phyloP scores from a whole-genome alignment of 2,888 invertebrate genomes.

The Melanophora roralis region DNA sequence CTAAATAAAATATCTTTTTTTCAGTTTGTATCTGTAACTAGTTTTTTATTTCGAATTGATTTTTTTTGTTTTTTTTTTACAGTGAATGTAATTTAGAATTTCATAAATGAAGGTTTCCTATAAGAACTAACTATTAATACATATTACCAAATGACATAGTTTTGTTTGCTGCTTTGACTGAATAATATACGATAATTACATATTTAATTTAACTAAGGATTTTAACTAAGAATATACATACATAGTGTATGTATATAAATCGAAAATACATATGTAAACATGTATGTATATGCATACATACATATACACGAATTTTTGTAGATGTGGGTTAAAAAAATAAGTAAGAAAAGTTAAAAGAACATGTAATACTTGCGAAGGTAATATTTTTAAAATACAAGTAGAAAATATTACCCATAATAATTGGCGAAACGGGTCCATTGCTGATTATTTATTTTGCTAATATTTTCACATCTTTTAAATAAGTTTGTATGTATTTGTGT shows the following conservation, averaged over 20 bases:
- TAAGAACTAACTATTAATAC: neutral
- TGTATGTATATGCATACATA: neutral
- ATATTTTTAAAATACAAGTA: no score
- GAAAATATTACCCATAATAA: no score
- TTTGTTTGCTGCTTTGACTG: neutral
- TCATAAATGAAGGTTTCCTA: neutral
- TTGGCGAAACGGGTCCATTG: no score
- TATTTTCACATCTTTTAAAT: neutral
- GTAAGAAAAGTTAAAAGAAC: no score
- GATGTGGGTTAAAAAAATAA: no score
- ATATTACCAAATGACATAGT: neutral
- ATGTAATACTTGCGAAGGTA: no score
- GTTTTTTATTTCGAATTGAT: slow-evolving; percentile 7
- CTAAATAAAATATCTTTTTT: neutral
- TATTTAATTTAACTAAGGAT: no score
- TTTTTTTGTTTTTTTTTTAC: slow-evolving; percentile 13
- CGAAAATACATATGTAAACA: neutral
- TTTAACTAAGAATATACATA: no score
- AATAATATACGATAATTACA: no score
- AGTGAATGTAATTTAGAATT: neutral
- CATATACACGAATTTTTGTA: no score
- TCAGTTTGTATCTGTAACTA: slow-evolving; percentile 23
- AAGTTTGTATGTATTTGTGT: neutral
- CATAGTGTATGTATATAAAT: no score
- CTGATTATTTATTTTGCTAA: neutral